Conservation (phyloP, 2,797 vertebrate genomes). For the Gouania willdenowi region DNA sequence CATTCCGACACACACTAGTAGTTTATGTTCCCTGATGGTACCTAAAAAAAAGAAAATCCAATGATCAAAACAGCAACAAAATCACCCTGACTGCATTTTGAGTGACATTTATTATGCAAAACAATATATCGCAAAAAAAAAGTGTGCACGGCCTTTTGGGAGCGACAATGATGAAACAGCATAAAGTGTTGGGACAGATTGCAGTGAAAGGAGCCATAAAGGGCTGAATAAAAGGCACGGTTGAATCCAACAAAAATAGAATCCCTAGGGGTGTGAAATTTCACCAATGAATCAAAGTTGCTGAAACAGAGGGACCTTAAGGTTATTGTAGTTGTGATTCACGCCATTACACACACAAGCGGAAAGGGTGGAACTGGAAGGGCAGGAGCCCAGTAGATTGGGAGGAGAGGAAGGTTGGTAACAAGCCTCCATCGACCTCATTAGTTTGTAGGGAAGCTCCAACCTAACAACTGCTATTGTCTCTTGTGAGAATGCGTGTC, state of each 20-base stretch:
- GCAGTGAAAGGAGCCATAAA: slow-evolving; percentile 1
- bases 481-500: slow-evolving; percentile 43
- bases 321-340: slow-evolving; percentile 30
- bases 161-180: too few species aligned
- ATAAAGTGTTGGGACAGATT: slow-evolving; percentile 8
- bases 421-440: slow-evolving; percentile 63
- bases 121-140: too few species aligned
- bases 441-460: slow-evolving; percentile 48
- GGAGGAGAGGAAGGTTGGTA: slow-evolving; percentile 23
- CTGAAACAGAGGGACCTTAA: slow-evolving; percentile 31
- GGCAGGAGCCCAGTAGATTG: slow-evolving; percentile 8
- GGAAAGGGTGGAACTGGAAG: slow-evolving; percentile 11
- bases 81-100: too few species aligned
- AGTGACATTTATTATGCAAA: too few species aligned
- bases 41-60: too few species aligned
- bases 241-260: slow-evolving; percentile 5
- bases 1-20: too few species aligned
- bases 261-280: background rate
- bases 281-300: slow-evolving; percentile 19
- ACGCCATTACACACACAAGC: slow-evolving; percentile 24
- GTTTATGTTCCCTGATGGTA: too few species aligned
- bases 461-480: slow-evolving; percentile 55
- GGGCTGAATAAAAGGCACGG: slow-evolving; percentile 13
- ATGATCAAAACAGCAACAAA: too few species aligned
- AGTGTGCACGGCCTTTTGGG: too few species aligned